Evolutionary conservation across 2,113 vertebrate genomes (phyloP).

Genomic region (Canis aureus): DNA sequence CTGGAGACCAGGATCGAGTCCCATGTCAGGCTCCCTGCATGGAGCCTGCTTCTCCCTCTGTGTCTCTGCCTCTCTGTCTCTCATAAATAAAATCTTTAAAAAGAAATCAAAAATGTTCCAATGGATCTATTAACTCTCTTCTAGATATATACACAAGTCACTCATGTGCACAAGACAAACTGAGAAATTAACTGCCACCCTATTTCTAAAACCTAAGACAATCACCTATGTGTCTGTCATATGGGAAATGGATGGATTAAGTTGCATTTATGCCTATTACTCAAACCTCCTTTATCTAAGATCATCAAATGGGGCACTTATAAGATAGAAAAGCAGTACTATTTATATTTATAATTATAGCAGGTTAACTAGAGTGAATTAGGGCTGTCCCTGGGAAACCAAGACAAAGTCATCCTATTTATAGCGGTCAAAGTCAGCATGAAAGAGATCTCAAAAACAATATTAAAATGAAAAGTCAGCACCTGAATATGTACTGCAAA

Average conservation of each 20-base stretch:
- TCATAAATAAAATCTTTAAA: not conserved
- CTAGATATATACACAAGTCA: not conserved
- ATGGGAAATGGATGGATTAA: not conserved
- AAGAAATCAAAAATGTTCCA: not conserved
- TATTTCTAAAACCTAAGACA: not conserved
- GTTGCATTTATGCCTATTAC: not conserved
- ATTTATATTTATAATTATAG: not conserved
- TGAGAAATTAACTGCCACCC: not conserved
- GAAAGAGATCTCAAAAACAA: not conserved
- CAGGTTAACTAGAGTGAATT: conserved; percentile 11
- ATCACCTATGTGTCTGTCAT: not conserved
- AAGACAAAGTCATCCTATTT: not conserved
- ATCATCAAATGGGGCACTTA: not conserved
- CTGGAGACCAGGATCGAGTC: not conserved
- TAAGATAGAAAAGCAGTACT: not conserved
- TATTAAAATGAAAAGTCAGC: not conserved
- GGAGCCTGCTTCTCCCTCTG: not conserved
- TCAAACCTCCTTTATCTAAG: not conserved
- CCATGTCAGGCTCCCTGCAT: not conserved
- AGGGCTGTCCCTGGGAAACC: not conserved
- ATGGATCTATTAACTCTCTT: not conserved
- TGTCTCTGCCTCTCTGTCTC: not conserved
- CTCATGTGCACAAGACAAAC: not conserved
- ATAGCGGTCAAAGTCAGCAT: not conserved
- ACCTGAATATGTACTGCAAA: not conserved